Conservation (phyloP, 2,113 vertebrate species). For the Perca schrenkii region DNA sequence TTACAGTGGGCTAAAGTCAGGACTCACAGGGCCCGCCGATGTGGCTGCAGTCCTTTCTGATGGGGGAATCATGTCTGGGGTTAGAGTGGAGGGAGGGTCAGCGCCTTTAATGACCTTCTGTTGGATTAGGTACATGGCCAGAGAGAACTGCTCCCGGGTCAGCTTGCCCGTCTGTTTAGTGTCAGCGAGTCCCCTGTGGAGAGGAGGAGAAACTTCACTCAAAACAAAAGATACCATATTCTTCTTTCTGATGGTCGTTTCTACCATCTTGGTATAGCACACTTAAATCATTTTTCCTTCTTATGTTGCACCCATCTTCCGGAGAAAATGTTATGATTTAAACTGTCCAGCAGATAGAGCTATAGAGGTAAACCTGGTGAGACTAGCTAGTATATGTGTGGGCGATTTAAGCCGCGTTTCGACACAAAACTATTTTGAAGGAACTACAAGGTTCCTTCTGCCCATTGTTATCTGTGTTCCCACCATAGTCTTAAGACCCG, state of each 20-base stretch:
- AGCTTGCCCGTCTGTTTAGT: slow-evolving; percentile 93
- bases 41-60: slow-evolving; percentile 86
- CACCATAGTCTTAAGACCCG: too few species aligned
- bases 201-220: background rate
- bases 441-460: too few species aligned
- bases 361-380: background rate
- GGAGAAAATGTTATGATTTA: background rate
- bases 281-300: background rate
- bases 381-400: background rate
- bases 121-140: slow-evolving; percentile 98
- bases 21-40: slow-evolving; percentile 84
- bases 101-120: slow-evolving; percentile 93
- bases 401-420: background rate
- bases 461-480: too few species aligned
- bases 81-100: slow-evolving; percentile 92
- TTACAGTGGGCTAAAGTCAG: background rate
- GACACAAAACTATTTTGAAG: too few species aligned
- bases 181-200: slow-evolving; percentile 93
- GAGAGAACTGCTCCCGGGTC: slow-evolving; percentile 93
- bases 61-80: slow-evolving; percentile 95
- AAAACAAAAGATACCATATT: background rate
- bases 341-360: slow-evolving; percentile 31
- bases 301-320: background rate
- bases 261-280: background rate
- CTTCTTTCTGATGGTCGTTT: background rate